A percentile compares a stretch with the other conserved stretches of the same genome.
These are phyloP conservation scores for Buphagus erythrorhynchus DNA, from an alignment of 2,797 vertebrate genomes.

Conservation along the genomic window DNA sequence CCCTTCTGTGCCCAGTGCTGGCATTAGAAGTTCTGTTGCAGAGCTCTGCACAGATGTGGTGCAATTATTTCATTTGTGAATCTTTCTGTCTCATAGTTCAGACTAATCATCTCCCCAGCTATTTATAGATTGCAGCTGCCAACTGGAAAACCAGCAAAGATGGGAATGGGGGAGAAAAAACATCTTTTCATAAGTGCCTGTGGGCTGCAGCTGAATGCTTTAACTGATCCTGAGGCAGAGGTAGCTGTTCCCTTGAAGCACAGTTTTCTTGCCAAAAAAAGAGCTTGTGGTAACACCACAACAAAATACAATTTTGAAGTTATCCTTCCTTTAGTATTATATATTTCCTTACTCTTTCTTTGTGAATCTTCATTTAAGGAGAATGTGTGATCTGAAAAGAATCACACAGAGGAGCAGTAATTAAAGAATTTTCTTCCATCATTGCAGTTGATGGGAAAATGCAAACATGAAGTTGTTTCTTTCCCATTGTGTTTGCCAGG, in stretches of 20 bases:
- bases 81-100: background rate
- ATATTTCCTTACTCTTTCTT: background rate
- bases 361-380: background rate
- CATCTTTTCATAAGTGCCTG: background rate
- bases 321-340: background rate
- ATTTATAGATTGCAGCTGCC: slow-evolving; percentile 62
- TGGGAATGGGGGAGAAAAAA: background rate
- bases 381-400: background rate
- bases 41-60: slow-evolving; percentile 21
- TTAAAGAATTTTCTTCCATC: background rate
- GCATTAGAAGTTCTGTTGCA: background rate
- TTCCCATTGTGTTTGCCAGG: background rate
- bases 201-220: background rate
- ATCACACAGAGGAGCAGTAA: background rate
- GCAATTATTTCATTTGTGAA: slow-evolving; percentile 51
- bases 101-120: slow-evolving; percentile 19
- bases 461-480: background rate
- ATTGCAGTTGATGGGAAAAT: background rate
- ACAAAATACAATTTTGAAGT: background rate
- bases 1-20: background rate
- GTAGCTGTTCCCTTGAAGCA: background rate
- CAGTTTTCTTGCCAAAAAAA: background rate
- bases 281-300: background rate
- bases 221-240: background rate
- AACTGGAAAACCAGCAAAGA: slow-evolving; percentile 34